Percentiles rank a stretch among this genome's conserved stretches.
Evolutionary conservation across 2,888 invertebrate species (phyloP).

Genomic region (Tanypteryx hageni): DNA sequence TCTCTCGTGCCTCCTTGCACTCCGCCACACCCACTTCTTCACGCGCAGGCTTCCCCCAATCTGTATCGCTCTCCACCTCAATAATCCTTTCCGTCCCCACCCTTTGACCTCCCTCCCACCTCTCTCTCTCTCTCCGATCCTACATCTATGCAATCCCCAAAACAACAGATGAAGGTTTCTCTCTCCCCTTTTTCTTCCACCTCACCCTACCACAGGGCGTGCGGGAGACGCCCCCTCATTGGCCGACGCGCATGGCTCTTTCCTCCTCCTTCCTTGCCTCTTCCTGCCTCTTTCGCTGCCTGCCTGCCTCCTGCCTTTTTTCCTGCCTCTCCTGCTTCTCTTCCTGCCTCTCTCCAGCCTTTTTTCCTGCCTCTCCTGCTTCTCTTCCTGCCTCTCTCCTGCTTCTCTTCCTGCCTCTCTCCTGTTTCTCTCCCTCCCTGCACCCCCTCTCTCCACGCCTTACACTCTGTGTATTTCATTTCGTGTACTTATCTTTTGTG

Average conservation of each 20-base stretch:
- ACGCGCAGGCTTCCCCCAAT: background rate
- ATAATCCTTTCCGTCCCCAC: conserved; percentile 1
- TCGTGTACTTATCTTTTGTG: no score
- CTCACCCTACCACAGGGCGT: no score
- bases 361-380: no score
- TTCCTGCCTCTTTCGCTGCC: background rate
- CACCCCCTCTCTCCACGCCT: background rate
- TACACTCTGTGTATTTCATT: no score
- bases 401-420: background rate
- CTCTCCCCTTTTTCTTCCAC: no score
- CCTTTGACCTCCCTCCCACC: background rate
- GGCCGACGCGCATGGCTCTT: background rate
- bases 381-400: background rate
- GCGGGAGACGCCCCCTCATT: background rate
- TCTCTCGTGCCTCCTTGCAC: background rate
- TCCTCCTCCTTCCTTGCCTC: no score
- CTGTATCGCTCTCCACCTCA: background rate
- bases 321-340: background rate
- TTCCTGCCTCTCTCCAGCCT: background rate
- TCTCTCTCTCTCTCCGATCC: background rate
- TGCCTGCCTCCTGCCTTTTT: background rate
- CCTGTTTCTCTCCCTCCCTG: background rate
- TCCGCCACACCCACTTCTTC: background rate
- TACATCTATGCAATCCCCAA: no score
- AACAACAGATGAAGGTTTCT: no score